These are phyloP conservation scores for Trichosurus vulpecula DNA, from an alignment of 2,797 vertebrate species.

Conservation along the genomic window DNA sequence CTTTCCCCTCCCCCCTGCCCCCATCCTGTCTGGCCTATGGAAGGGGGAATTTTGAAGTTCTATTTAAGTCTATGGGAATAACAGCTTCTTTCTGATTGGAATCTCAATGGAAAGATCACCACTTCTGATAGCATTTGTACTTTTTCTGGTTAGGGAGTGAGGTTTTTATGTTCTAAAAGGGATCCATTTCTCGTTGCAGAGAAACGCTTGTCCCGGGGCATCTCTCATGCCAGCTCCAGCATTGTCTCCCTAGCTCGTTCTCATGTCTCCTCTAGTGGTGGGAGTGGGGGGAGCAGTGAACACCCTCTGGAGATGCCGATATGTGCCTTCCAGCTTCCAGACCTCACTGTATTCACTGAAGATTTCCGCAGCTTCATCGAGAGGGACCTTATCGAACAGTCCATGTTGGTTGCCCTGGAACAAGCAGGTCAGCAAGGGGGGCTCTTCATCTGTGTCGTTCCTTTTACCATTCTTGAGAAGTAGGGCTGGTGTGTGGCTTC, in stretches of 20 bases:
- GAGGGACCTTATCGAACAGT: constrained; percentile 97
- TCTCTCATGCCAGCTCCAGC: constrained; percentile 96
- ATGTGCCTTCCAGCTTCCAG: constrained; percentile 98
- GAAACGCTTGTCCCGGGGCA: constrained; percentile 94
- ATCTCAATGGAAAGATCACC: constrained; percentile 8
- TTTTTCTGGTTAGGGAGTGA: constrained; percentile 47
- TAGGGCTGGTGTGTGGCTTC: not conserved
- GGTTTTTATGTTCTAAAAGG: constrained; percentile 71
- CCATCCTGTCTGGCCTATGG: constrained; percentile 19
- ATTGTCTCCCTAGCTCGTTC: constrained; percentile 96
- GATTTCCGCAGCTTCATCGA: constrained; percentile 97
- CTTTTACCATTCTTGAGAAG: not conserved
- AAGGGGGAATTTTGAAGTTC: constrained; percentile 34
- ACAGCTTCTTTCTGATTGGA: constrained; percentile 17
- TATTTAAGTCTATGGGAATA: constrained; percentile 27
- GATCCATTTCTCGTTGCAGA: constrained; percentile 84
- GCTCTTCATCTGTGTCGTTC: not conserved
- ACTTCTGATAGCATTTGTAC: not conserved
- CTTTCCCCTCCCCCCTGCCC: not conserved
- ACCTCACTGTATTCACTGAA: constrained; percentile 94
- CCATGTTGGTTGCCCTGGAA: constrained; percentile 97
- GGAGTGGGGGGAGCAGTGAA: constrained; percentile 85
- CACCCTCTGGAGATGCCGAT: constrained; percentile 95
- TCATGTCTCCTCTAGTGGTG: constrained; percentile 92
- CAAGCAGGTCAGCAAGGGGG: constrained; percentile 90